Evolutionary conservation across 2,113 vertebrate species (phyloP).

Genomic region (Peromyscus californicus): DNA sequence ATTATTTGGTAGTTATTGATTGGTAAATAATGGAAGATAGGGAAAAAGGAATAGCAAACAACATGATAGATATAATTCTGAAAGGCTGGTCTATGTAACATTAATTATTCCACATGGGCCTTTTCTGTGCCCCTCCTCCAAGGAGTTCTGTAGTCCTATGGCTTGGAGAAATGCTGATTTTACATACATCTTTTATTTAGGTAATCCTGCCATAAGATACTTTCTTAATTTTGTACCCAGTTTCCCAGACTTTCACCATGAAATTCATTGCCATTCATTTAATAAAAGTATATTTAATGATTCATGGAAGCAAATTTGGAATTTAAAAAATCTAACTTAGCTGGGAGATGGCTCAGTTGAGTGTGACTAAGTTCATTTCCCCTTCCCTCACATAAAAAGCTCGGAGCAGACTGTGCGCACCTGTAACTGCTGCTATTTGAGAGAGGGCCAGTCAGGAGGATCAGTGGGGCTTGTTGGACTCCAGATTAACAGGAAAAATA

Average conservation of each 20-base stretch:
- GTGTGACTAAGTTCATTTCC: not conserved
- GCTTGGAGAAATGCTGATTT: not conserved
- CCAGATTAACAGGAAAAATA: not conserved
- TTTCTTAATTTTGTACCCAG: not conserved
- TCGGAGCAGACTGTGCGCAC: not conserved
- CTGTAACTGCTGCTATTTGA: not conserved
- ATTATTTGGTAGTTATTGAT: slow-evolving; percentile 27
- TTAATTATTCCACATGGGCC: not conserved
- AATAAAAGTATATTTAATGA: not conserved
- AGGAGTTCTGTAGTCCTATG: not conserved
- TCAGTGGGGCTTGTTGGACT: not conserved
- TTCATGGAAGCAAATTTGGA: not conserved
- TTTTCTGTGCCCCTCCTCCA: not conserved
- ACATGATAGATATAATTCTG: not conserved
- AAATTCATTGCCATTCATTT: not conserved
- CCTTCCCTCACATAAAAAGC: not conserved
- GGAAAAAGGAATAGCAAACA: not conserved
- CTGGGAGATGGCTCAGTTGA: not conserved
- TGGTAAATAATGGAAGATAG: not conserved
- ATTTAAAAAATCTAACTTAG: slow-evolving; percentile 15
- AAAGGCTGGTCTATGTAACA: not conserved
- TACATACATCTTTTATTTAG: not conserved
- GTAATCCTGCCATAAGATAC: not conserved
- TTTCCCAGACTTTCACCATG: not conserved
- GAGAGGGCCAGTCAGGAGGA: not conserved